phyloP scores from a whole-genome alignment of 37 sponge, comb jelly and placozoan genomes.

The Hormiphora californensis region DNA sequence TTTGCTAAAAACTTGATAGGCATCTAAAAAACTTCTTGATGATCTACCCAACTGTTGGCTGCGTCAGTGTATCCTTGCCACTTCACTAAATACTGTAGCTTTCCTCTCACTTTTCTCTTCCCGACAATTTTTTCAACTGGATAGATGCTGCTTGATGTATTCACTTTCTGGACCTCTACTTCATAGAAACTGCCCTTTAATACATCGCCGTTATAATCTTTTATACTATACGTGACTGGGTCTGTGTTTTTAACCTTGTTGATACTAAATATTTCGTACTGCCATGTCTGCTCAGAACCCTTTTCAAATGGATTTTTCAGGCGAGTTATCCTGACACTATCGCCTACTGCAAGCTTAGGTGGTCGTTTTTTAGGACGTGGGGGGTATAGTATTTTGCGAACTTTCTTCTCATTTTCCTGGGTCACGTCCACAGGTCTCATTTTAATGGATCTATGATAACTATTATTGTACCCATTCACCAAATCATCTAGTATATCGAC shows the following conservation, averaged over 20 bases:
- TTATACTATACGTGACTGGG: background rate
- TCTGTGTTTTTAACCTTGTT: background rate
- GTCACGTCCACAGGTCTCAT: background rate
- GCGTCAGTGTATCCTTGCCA: background rate
- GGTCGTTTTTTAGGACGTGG: background rate
- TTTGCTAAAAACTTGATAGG: conserved; percentile 8
- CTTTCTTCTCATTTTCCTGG: background rate
- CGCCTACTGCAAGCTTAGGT: background rate
- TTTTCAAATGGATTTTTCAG: background rate
- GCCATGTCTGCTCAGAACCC: conserved; percentile 32
- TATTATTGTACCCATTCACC: background rate
- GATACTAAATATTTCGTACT: background rate
- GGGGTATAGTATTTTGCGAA: background rate
- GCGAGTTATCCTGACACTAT: conserved; percentile 22
- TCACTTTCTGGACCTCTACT: background rate
- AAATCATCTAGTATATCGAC: background rate
- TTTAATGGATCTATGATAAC: conserved; percentile 35
- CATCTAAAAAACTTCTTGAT: background rate
- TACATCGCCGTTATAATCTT: background rate
- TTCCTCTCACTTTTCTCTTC: background rate
- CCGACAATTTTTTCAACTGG: background rate
- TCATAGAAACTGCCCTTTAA: conserved; percentile 8
- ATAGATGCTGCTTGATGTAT: background rate
- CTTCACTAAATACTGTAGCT: background rate
- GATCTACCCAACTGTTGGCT: background rate